Conservation (phyloP, 2,797 vertebrate genomes). For the Okamejei kenojei region DNA sequence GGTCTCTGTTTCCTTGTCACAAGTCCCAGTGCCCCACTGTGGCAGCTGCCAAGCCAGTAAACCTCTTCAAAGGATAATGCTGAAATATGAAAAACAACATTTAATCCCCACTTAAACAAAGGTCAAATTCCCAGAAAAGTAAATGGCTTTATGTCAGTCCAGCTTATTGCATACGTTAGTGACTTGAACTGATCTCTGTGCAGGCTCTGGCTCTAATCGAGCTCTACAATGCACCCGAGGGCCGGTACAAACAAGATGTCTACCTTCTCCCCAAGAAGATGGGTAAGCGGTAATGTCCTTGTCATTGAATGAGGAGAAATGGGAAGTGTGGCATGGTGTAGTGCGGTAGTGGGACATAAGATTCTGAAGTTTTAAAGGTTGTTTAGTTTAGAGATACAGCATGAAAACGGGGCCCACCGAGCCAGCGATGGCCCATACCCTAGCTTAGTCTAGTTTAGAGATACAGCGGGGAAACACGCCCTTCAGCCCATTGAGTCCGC, state of each 20-base stretch:
- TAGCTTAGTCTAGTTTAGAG: too few species aligned
- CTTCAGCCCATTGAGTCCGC: too few species aligned
- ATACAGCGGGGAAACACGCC: too few species aligned
- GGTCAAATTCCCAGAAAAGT: neutral
- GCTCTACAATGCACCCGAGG: slow-evolving; percentile 90
- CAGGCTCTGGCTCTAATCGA: slow-evolving; percentile 92
- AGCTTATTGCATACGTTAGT: neutral
- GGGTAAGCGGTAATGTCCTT: slow-evolving; percentile 64
- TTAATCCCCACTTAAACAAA: neutral
- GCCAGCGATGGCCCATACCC: too few species aligned
- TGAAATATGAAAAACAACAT: neutral
- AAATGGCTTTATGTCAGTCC: neutral
- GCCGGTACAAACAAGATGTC: slow-evolving; percentile 96
- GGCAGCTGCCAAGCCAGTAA: too few species aligned
- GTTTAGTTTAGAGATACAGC: too few species aligned
- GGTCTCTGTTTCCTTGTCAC: neutral
- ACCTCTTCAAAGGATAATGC: neutral
- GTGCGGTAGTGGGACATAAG: neutral
- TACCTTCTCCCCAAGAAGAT: slow-evolving; percentile 96
- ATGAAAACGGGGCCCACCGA: too few species aligned
- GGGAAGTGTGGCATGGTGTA: neutral
- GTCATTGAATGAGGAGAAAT: too few species aligned
- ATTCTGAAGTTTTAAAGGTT: slow-evolving; percentile 37
- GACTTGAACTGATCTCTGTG: slow-evolving; percentile 38
- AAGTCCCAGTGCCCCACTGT: too few species aligned